Percentiles rank a stretch among this genome's conserved stretches.
Evolutionary conservation across 2,797 vertebrate species (phyloP).

Genomic region (Corythornis leucogaster): DNA sequence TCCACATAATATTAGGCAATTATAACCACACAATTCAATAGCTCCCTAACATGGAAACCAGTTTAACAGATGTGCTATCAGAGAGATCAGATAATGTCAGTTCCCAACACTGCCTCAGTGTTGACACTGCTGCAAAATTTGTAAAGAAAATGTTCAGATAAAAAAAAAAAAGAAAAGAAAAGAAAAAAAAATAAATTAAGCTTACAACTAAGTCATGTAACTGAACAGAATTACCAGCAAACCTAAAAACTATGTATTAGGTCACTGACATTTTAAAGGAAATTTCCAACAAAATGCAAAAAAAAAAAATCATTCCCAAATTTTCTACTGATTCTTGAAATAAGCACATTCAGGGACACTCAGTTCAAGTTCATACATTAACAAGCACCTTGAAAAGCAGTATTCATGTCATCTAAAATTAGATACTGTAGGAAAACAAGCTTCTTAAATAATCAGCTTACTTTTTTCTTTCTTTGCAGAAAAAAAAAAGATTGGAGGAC

Average conservation of each 20-base stretch:
- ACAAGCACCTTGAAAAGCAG: background rate
- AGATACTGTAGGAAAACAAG: background rate
- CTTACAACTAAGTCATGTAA: background rate
- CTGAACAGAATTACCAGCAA: background rate
- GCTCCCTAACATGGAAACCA: background rate
- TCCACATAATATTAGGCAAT: background rate
- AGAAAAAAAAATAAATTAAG: background rate
- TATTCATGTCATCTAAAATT: background rate
- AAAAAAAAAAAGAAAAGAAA: background rate
- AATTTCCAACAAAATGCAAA: background rate
- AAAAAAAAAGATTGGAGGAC: background rate
- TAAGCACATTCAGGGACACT: background rate
- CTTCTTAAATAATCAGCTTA: background rate
- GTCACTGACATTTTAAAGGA: background rate
- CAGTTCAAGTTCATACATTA: background rate
- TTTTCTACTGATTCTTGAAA: background rate
- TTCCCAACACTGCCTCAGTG: background rate
- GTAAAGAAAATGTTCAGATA: background rate
- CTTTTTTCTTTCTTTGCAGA: background rate
- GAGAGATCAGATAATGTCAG: background rate
- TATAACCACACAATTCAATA: background rate
- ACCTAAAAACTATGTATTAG: background rate
- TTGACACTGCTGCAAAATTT: background rate
- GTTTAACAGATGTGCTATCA: background rate
- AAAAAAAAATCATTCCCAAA: background rate